These are phyloP conservation scores for Amniataba percoides DNA, from an alignment of 2,797 vertebrate species.

Conservation along the genomic window DNA sequence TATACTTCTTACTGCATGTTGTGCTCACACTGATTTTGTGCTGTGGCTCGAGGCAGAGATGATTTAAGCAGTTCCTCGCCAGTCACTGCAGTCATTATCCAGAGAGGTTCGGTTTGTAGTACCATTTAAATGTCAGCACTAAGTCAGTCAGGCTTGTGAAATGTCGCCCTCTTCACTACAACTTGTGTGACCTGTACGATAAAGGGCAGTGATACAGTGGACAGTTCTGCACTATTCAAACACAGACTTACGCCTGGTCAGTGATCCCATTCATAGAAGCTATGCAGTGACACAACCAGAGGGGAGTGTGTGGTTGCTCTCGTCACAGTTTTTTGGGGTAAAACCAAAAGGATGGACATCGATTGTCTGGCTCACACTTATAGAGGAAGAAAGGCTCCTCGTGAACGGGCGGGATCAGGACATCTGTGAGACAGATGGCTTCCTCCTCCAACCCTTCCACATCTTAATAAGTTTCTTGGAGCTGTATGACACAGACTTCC, in stretches of 20 bases:
- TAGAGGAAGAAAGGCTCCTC: constrained; percentile 14
- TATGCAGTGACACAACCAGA: constrained; percentile 18
- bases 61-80: constrained; percentile 20
- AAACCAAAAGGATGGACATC: background rate
- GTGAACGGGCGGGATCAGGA: constrained; percentile 66
- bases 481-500: constrained; percentile 92
- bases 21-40: constrained; percentile 12
- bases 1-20: constrained; percentile 8
- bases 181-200: constrained; percentile 22
- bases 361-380: constrained; percentile 19
- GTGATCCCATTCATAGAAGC: constrained; percentile 1
- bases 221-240: constrained; percentile 25
- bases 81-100: constrained; percentile 29
- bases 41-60: constrained; percentile 3
- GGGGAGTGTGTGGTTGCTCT: constrained; percentile 6
- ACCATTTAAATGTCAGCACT: constrained; percentile 53
- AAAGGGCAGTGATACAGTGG: constrained; percentile 38
- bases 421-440: constrained; percentile 75
- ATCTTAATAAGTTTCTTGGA: constrained; percentile 93
- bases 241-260: constrained; percentile 14
- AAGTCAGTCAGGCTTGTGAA: constrained; percentile 49
- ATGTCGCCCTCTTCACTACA: constrained; percentile 50
- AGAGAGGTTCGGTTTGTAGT: constrained; percentile 31
- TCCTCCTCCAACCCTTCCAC: constrained; percentile 92
- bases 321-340: constrained; percentile 12